Percentiles rank a stretch among this genome's conserved stretches.
Conservation (phyloP, 2,113 vertebrate species). For the Crocuta crocuta region DNA sequence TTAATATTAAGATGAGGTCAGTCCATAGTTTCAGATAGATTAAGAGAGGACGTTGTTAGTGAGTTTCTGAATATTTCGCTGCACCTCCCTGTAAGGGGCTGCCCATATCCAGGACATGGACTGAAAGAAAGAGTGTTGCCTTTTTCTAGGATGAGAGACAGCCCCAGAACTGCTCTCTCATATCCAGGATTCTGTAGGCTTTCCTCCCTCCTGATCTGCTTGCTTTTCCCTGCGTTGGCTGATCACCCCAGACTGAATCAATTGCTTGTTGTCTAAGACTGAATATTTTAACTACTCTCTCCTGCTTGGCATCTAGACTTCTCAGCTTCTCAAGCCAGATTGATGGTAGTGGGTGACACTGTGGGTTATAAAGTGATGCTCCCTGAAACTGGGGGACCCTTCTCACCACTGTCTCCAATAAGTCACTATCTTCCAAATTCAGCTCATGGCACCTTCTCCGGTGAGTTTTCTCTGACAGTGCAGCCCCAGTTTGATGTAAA, state of each 20-base stretch:
- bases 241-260: not conserved
- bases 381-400: not conserved
- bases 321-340: not conserved
- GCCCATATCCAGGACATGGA: not conserved
- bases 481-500: not conserved
- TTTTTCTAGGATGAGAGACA: not conserved
- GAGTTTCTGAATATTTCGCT: not conserved
- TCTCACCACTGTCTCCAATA: not conserved
- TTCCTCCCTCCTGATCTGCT: rapidly evolving
- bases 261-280: not conserved
- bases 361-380: not conserved
- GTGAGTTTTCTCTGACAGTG: not conserved
- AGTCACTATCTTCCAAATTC: not conserved
- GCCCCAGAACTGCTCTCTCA: not conserved
- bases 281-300: not conserved
- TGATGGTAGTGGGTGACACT: not conserved
- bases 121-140: not conserved
- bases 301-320: not conserved
- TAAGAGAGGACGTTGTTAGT: not conserved
- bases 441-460: not conserved
- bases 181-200: not conserved
- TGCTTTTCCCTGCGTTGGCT: not conserved
- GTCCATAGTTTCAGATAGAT: not conserved
- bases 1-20: not conserved
- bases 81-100: not conserved